Evolutionary conservation across 2,888 invertebrate genomes (phyloP).

Genomic region (Archaeoteleia sp.): DNA sequence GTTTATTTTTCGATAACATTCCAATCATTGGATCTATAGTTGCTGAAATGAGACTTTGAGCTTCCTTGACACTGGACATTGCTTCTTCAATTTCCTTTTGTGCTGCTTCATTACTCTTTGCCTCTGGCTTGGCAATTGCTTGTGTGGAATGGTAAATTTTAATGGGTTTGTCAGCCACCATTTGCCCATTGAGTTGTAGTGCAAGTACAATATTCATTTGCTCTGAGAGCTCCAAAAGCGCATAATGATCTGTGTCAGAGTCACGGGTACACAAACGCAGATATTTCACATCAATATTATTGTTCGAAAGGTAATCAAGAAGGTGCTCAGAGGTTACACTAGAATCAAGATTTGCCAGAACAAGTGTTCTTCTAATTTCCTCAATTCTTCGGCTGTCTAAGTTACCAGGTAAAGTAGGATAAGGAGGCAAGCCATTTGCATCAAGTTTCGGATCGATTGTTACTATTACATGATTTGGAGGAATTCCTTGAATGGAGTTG

Average conservation of each 20-base stretch:
- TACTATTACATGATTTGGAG: conserved; percentile 87
- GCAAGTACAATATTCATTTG: conserved; percentile 92
- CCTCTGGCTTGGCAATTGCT: conserved; percentile 93
- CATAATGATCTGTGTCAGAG: conserved; percentile 85
- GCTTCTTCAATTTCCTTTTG: conserved; percentile 97
- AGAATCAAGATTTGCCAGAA: conserved; percentile 85
- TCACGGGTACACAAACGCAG: conserved; percentile 92
- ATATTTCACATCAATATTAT: conserved; percentile 94
- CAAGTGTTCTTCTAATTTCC: conserved; percentile 95
- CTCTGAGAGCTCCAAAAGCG: conserved; percentile 94
- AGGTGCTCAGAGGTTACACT: conserved; percentile 86
- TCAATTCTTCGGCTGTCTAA: conserved; percentile 94
- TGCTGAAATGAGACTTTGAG: conserved; percentile 94
- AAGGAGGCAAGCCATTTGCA: conserved; percentile 87
- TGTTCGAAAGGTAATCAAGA: conserved; percentile 89
- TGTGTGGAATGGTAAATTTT: conserved; percentile 93
- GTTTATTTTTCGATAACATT: conserved; percentile 89
- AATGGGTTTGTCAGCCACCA: conserved; percentile 83
- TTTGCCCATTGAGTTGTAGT: conserved; percentile 87
- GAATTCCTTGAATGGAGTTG: conserved; percentile 89
- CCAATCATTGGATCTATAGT: conserved; percentile 95
- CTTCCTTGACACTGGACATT: conserved; percentile 97
- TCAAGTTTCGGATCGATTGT: conserved; percentile 93
- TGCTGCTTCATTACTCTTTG: conserved; percentile 96
- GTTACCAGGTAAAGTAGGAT: conserved; percentile 92